Evolutionary conservation across 2,797 vertebrate species (phyloP).

Genomic region (Sebastes itinus): DNA sequence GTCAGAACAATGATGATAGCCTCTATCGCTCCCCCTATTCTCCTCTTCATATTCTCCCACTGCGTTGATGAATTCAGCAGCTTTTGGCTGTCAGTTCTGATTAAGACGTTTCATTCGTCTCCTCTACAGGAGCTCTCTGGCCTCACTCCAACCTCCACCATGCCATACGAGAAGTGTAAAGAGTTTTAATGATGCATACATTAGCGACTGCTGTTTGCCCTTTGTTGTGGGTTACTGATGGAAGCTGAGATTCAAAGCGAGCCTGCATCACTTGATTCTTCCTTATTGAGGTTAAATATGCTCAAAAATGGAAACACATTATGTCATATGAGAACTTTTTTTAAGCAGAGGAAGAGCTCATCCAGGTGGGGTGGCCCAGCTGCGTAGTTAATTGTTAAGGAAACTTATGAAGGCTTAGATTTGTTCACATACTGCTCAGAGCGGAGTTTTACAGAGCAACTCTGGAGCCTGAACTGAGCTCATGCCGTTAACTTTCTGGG

Average conservation of each 20-base stretch:
- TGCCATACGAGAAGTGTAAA: constrained; percentile 11
- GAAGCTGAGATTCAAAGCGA: neutral
- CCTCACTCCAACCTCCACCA: constrained; percentile 32
- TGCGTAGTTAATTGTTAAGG: constrained; percentile 2
- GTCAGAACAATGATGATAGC: constrained; percentile 38
- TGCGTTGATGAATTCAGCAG: constrained; percentile 46
- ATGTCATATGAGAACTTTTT: neutral
- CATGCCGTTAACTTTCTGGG: neutral
- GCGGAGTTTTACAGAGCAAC: neutral
- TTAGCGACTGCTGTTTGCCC: constrained; percentile 1
- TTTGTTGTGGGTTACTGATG: neutral
- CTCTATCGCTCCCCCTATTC: constrained; percentile 18
- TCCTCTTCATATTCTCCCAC: constrained; percentile 18
- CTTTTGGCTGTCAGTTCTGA: constrained; percentile 55
- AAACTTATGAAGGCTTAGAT: neutral
- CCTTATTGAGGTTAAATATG: neutral
- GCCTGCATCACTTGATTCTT: neutral
- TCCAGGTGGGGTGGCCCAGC: constrained; percentile 3
- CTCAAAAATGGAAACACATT: neutral
- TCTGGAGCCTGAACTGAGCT: neutral
- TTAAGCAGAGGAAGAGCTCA: neutral
- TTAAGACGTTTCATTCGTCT: constrained; percentile 61
- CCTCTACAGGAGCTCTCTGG: constrained; percentile 36
- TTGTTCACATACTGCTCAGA: neutral
- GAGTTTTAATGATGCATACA: constrained; percentile 36